Percentiles rank a stretch among this genome's conserved stretches.
phyloP scores from a whole-genome alignment of 2,113 vertebrate species.

The Muscicapa adusta region DNA sequence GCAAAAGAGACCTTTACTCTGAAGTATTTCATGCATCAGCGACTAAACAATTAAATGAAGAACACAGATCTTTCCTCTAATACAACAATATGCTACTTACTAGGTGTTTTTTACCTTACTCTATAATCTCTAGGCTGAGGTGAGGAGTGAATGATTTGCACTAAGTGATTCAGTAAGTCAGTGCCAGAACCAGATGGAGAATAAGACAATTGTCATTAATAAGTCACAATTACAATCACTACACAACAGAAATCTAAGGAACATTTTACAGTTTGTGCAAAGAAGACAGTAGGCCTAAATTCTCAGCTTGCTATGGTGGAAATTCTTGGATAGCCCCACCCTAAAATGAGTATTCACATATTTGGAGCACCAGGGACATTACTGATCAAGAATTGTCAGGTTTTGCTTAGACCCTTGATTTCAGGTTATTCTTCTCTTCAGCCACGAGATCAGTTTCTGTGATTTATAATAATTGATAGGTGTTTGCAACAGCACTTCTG shows the following conservation, averaged over 20 bases:
- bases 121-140: not conserved
- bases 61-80: not conserved
- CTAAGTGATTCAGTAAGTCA: not conserved
- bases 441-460: not conserved
- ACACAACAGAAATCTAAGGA: not conserved
- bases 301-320: not conserved
- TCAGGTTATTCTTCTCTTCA: not conserved
- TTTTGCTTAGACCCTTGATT: not conserved
- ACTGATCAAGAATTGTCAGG: not conserved
- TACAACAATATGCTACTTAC: not conserved
- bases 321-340: not conserved
- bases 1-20: not conserved
- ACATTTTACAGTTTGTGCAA: not conserved
- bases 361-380: not conserved
- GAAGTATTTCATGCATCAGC: not conserved
- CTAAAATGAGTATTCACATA: not conserved
- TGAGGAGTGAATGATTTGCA: not conserved
- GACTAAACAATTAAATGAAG: not conserved
- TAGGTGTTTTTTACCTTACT: not conserved
- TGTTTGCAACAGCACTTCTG: not conserved
- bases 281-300: not conserved
- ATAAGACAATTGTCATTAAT: not conserved
- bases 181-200: not conserved
- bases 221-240: not conserved
- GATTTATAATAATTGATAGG: not conserved